Evolutionary conservation across 2,113 vertebrate species (phyloP), one percentile per base, ranked within the genome.

Genomic region (Sterna hirundo): DNA sequence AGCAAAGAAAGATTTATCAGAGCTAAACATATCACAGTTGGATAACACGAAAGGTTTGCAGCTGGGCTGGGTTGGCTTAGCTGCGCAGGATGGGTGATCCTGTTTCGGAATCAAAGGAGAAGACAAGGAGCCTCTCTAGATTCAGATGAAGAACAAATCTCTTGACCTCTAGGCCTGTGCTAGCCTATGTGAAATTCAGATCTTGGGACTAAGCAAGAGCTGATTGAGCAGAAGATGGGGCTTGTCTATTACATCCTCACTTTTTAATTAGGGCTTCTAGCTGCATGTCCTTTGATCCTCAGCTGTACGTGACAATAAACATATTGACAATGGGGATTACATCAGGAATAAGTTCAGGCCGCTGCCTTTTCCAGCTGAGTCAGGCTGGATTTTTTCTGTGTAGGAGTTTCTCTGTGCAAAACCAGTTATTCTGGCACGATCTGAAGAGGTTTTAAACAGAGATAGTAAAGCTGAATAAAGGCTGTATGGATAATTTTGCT

Each of bases 191-290:
- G 94, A 83, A 92, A 94, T 88, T 97, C 84, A 88, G 89, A 83
- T 83, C 82, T 94, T 51, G 13, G 78, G 47, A 79, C 93, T 91
- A 93, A 94, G 80, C 64, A 95, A 91, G 95, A 94, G 97, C 91
- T 97, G 97, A 96, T 82, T 96, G 96, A 95, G 93, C 90, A 91
- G 91, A 97, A 94, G 94, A 96, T 94, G 78, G 62, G 71, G 71
- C 93, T 94, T 96, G 93, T 96, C 95, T 88, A 32, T 93, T 96
- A 88, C 75, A 96, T 96, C 95, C 75, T 96, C 94, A 88, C 93
- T 95, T 96, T 96, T 97, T 94, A 96, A 96, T 96, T 97, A 97
- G 88, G 92, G 92, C 85, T 94, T 80, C 69, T 84, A 87, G 76
- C 79, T 75, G 60, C 30, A 17, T 82, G 83, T 94, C 85, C 93